phyloP scores from a whole-genome alignment of 2,113 vertebrate genomes.

The Mastomys coucha region DNA sequence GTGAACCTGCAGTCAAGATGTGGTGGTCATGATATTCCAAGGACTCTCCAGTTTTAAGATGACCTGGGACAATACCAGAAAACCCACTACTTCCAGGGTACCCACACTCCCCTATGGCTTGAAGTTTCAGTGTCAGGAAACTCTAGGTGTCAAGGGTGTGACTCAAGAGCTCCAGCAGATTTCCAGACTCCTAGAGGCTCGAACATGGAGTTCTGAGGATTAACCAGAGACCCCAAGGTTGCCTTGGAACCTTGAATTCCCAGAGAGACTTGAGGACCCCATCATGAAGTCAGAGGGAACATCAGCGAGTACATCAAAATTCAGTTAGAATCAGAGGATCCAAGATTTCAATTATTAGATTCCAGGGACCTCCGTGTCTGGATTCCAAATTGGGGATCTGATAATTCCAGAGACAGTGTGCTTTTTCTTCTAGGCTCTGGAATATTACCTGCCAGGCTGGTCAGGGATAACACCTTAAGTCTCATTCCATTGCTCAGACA shows the following conservation, averaged over 20 bases:
- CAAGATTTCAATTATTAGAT: neutral
- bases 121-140: neutral
- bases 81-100: neutral
- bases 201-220: neutral
- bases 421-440: fast-evolving
- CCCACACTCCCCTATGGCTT: too few species aligned
- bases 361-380: neutral
- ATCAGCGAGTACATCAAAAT: neutral
- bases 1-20: neutral
- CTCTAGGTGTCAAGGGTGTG: fast-evolving
- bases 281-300: neutral
- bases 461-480: conserved; percentile 32
- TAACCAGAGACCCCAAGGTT: neutral
- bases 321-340: neutral
- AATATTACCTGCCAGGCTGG: conserved; percentile 56
- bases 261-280: neutral
- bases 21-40: fast-evolving
- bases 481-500: neutral
- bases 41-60: neutral
- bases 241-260: neutral
- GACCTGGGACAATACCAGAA: neutral
- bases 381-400: neutral
- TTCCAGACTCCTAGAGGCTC: neutral
- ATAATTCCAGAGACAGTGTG: neutral
- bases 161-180: neutral